Base-by-base conservation (phyloP, 2,797 vertebrate genomes). In the Catamblyrhynchus diadema region DNA sequence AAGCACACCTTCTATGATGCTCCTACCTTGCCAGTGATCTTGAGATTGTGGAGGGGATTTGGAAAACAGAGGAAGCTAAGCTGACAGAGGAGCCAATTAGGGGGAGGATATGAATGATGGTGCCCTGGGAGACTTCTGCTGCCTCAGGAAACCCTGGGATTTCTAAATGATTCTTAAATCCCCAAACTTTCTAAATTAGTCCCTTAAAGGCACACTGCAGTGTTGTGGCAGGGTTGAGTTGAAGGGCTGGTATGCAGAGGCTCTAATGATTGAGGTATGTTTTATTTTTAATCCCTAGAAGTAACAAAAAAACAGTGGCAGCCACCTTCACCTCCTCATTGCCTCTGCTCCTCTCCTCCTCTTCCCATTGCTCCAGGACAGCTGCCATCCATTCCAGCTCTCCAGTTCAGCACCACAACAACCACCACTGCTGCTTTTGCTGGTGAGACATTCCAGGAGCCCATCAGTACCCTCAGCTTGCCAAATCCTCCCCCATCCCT, bases 161-260 rank as follows among this genome's bases (percentile, higher is more conserved):
- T 94, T 85, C 64, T 85, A 81, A 59, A 93, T 7, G 21, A 13
- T 64, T 85, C 67, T 87, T 78, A 75, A 75, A 61, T 44, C 17
- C 35, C 51, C 39, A 65, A 2, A 66, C 19, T 30, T 60, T 79
- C 25, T 60, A 66, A 90, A 92, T 73, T 18, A 72, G 42, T 62
- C 42, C 12, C 35, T 74, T 47, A 35, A 61, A 94, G 47, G 37
- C 51, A 69, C 27, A 24, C n/a, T 74, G 44, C 47, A 41, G 27
- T n/a, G 25, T 19, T 70, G 16, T 33, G 86, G 30, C 27, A 64
- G 48, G 32, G 37, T 25, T 81, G 47, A 75, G 42, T 19, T 54
- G 28, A 64, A 61, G 18, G 13, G 12, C 9, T 78, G 53, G 5
- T 41, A 11, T 73, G 75, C 28, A 73, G 51, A 62, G 28, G 14